phyloP scores from a whole-genome alignment of 2,888 invertebrate species.

The Papilio gigon region DNA sequence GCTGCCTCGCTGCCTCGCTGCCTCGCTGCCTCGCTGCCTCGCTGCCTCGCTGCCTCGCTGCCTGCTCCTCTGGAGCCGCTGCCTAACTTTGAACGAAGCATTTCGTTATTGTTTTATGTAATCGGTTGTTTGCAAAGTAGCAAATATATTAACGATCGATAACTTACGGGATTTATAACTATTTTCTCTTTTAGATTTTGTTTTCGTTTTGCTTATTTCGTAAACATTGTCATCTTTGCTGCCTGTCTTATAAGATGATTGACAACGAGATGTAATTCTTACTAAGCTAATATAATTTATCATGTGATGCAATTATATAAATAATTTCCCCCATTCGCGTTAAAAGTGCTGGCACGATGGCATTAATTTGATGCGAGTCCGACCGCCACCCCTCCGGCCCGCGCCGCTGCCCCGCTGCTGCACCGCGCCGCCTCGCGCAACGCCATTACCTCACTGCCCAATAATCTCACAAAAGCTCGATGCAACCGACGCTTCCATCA shows the following conservation, averaged over 20 bases:
- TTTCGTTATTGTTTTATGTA: slow-evolving; percentile 19
- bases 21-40: too few species aligned
- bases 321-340: not conserved
- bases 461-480: slow-evolving; percentile 53
- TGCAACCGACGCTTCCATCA: slow-evolving; percentile 49
- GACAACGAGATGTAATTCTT: not conserved
- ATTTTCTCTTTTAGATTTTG: too few species aligned
- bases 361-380: slow-evolving; percentile 12
- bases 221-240: not conserved
- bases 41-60: not conserved
- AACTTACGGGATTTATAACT: too few species aligned
- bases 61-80: not conserved
- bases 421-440: slow-evolving; percentile 27
- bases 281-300: not conserved
- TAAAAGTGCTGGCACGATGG: slow-evolving; percentile 5
- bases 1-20: not conserved
- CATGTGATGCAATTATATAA: not conserved
- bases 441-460: slow-evolving; percentile 54
- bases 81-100: not conserved
- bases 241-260: not conserved
- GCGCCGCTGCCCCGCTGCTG: slow-evolving; percentile 39
- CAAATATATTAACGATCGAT: not conserved
- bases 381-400: slow-evolving; percentile 32
- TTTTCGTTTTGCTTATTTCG: too few species aligned
- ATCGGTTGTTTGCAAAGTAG: not conserved